Evolutionary conservation across 2,888 invertebrate species (phyloP), one percentile per base, ranked within the genome.

Genomic region (Leucophenga maculata): DNA sequence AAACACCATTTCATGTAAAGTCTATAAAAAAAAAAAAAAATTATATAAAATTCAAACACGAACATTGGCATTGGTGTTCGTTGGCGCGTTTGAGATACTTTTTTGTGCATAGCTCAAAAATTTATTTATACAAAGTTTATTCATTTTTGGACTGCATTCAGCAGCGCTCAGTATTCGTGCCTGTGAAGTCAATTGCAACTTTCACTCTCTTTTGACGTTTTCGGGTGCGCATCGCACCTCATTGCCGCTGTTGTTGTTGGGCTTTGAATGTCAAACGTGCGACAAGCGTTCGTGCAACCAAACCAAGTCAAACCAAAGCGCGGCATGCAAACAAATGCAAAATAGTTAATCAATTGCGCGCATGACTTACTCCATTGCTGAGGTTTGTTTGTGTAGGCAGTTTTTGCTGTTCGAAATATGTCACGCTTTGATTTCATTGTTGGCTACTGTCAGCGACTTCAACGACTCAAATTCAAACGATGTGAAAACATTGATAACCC

Each of bases 11-110:
- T 50, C 69, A 50, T 69, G 68, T 70, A 74, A 26, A 57, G 11
- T 8, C 8, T 39, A 26, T 18, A 52, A 74, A 72, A 70, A 71
- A 73, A n/a, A n/a, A n/a, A 68, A 73, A 73, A 70, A 71, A 73
- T 65, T 82, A 82, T 79, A 82, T 80, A 46, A 60, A 80, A 80
- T 77, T 82, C 79, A 82, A 80, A 80, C 80, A 80, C 80, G 82
- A 80, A 79, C 82, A 80, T 77, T 39, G 39, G 77, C 79, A 75
- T 77, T 72, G 81, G 78, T 78, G 79, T 78, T 80, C 77, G 80
- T 80, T 75, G 82, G 80, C 79, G 79, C 79, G 78, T 73, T 82
- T 82, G 80, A 26, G 26, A 26, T 26, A 26, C 26, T 26, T 26
- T 26, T 26, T 39, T 39, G 39, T 39, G 39, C 39, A 39, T 11